Base-by-base conservation (phyloP, 2,113 vertebrate species). In the Heterotilapia buettikoferi region DNA sequence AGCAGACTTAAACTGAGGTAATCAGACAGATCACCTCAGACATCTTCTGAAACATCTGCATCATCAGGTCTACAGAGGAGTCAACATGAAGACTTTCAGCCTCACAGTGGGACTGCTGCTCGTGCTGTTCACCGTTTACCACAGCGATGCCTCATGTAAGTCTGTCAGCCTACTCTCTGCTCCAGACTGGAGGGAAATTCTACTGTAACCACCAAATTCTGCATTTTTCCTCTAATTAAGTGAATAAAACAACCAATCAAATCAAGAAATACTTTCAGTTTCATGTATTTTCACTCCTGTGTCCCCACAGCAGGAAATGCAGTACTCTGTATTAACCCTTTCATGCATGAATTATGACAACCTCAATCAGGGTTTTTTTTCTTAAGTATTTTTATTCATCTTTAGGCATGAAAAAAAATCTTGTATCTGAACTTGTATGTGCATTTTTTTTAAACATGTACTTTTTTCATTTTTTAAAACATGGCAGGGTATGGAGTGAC, bases 311-410 rank as follows among this genome's bases (percentile, higher is more conserved):
- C 59, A 66, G 61, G 38, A 73, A 73, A 26, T 45, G 66, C 21
- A 71, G n/a, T 1, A 12, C 7, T 24, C 36, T 43, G 38, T 24
- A 24, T 7, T 63, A 19, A 11, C 59, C 6, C 29, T 63, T 2
- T 33, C 29, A 33, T 19, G 0, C 59, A 63, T 33, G 1, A 63
- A 63, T 19, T 3, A 33, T 33, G 59, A 33, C 6, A 63, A 36
- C 59, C 3, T 4, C 0, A 63, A 63, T 7, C 9, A 7, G 29
- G 1, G 0, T 0, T 19, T 33, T 19, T 33, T 63, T 31, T 33
- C 29, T 63, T 11, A 63, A 11, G 16, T 63, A 0, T 63, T 63
- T 63, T 36, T 11, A 33, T 33, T 33, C 33, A 63, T 19, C 31
- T 63, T 36, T 63, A 19, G 59, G 1, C 29, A 36, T 63, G 5